A percentile compares a stretch with the other conserved stretches of the same genome.
phyloP scores from a whole-genome alignment of 2,113 vertebrate genomes.

The Pycnonotus jocosus region DNA sequence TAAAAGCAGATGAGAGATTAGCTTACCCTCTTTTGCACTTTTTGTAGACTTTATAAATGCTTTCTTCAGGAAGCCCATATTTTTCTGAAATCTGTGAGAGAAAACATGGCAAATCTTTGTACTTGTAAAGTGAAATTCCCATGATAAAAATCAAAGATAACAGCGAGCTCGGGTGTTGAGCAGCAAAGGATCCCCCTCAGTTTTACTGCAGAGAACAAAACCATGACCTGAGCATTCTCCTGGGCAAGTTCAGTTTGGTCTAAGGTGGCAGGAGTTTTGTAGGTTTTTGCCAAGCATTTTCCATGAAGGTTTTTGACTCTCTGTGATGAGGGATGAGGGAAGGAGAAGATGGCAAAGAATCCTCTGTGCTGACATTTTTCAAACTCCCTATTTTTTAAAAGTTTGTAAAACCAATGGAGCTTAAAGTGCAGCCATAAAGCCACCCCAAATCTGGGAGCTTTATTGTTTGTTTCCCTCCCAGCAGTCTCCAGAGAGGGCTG shows the following conservation, averaged over 20 bases:
- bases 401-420: constrained; percentile 64
- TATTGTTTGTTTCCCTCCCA: constrained; percentile 64
- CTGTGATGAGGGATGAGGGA: neutral
- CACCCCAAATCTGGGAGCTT: constrained; percentile 57
- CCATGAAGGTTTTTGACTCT: neutral
- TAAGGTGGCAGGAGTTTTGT: neutral
- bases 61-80: constrained; percentile 90
- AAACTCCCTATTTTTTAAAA: neutral
- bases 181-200: neutral
- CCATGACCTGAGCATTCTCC: neutral
- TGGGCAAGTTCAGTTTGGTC: neutral
- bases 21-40: constrained; percentile 98
- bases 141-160: neutral
- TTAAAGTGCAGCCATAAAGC: constrained; percentile 52
- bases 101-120: neutral
- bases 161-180: neutral
- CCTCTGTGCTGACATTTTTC: neutral
- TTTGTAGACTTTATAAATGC: constrained; percentile 96
- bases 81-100: constrained; percentile 92
- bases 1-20: constrained; percentile 1
- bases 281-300: neutral
- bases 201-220: neutral
- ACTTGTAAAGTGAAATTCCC: constrained; percentile 18
- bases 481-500: constrained; percentile 21
- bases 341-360: neutral